Evolutionary conservation across 2,888 invertebrate species (phyloP).

Genomic region (Andrena camellia): DNA sequence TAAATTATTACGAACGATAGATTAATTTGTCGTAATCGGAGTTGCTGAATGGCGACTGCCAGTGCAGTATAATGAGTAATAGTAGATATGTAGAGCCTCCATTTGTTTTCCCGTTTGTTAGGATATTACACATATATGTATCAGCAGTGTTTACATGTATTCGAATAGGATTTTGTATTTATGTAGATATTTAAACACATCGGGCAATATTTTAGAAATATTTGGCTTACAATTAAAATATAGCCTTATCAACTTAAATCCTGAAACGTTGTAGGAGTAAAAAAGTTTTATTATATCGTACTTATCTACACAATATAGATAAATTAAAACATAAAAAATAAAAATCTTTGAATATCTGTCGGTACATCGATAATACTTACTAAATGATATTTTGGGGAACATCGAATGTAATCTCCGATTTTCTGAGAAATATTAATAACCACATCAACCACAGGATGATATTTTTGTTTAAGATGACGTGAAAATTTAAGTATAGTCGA

Average conservation of each 20-base stretch:
- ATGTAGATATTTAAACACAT: constrained; percentile 26
- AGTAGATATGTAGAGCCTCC: constrained; percentile 27
- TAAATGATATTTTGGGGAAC: constrained; percentile 32
- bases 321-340: constrained; percentile 46
- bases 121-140: constrained; percentile 9
- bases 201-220: constrained; percentile 9
- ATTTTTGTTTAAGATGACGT: neutral
- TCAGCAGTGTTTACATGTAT: constrained; percentile 17
- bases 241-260: constrained; percentile 36
- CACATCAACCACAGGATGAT: neutral
- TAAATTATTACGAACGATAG: constrained; percentile 30
- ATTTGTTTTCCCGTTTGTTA: neutral
- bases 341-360: constrained; percentile 26
- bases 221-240: constrained; percentile 39
- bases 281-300: constrained; percentile 45
- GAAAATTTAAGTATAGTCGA: constrained; percentile 20
- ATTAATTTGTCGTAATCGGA: constrained; percentile 6
- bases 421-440: constrained; percentile 30
- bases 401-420: constrained; percentile 21
- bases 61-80: neutral
- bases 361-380: constrained; percentile 1
- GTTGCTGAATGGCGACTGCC: neutral
- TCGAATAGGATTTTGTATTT: constrained; percentile 9
- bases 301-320: constrained; percentile 38
- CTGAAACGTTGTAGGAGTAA: constrained; percentile 32